These are phyloP conservation scores for Microchirus variegatus DNA, from an alignment of 2,797 vertebrate genomes.

Conservation along the genomic window DNA sequence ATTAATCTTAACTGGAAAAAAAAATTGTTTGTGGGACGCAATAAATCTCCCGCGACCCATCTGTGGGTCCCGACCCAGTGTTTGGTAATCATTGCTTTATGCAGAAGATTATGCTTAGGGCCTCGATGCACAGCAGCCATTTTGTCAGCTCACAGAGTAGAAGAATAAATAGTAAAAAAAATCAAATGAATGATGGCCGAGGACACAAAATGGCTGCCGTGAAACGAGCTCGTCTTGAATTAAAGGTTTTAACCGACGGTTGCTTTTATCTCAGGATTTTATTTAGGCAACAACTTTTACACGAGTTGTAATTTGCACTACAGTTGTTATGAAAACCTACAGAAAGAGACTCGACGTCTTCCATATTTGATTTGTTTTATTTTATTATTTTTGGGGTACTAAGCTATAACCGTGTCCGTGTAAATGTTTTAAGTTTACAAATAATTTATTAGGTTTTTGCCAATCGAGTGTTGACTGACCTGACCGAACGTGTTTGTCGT, in stretches of 20 bases:
- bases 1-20: too few relatives aligned
- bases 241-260: conserved; percentile 33
- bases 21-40: too few relatives aligned
- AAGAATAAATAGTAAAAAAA: too few relatives aligned
- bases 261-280: conserved; percentile 74
- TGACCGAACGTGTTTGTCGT: conserved; percentile 6
- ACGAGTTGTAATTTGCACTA: conserved; percentile 74
- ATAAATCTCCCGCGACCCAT: too few relatives aligned
- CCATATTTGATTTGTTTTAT: conserved; percentile 42
- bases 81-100: not conserved
- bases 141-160: too few relatives aligned
- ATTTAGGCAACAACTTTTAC: conserved; percentile 42
- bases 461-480: conserved; percentile 13
- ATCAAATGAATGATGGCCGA: too few relatives aligned
- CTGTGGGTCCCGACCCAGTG: not conserved
- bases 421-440: conserved; percentile 40
- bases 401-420: conserved; percentile 27
- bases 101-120: conserved; percentile 6
- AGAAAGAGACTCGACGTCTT: conserved; percentile 56
- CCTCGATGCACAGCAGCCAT: too few relatives aligned
- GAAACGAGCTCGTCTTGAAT: conserved; percentile 20
- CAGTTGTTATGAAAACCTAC: conserved; percentile 37
- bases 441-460: conserved; percentile 42
- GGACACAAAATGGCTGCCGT: too few relatives aligned
- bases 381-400: conserved; percentile 49